Percentiles rank a stretch among this genome's conserved stretches.
Evolutionary conservation across 2,888 invertebrate species (phyloP).

Genomic region (Trimorus sp.): DNA sequence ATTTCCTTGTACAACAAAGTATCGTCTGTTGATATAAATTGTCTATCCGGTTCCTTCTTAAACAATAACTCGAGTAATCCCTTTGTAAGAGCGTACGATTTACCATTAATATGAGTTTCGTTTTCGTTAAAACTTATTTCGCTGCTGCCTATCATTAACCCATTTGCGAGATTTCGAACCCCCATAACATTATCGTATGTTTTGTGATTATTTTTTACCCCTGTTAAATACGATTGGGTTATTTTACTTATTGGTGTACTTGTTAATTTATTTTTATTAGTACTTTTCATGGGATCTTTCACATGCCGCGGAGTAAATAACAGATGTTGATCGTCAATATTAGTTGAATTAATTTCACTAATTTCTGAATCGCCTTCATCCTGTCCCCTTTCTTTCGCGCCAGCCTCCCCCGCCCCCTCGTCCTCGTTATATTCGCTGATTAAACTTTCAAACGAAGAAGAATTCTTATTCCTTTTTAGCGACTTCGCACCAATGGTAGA

Average conservation of each 20-base stretch:
- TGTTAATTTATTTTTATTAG: neutral
- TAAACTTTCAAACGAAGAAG: no score
- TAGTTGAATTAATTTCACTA: no score
- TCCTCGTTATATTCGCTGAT: no score
- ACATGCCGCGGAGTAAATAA: no score
- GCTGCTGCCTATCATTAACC: conserved; percentile 45
- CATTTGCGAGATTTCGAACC: conserved; percentile 47
- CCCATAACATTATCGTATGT: conserved; percentile 36
- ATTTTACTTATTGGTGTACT: neutral
- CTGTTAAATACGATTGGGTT: neutral
- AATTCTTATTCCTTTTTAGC: no score
- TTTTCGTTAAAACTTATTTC: neutral
- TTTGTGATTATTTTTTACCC: conserved; percentile 9
- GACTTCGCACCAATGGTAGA: no score
- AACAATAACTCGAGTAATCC: conserved; percentile 26
- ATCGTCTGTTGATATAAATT: conserved; percentile 22
- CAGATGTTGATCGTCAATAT: no score
- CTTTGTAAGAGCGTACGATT: neutral
- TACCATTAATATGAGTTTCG: neutral
- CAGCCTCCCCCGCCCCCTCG: no score
- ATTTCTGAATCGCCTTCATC: no score
- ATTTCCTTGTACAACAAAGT: conserved; percentile 47
- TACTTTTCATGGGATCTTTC: neutral
- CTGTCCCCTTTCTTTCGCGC: no score
- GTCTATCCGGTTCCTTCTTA: conserved; percentile 19